These are phyloP conservation scores for Tarsius wallacei DNA, from an alignment of 2,797 vertebrate genomes.

Conservation along the genomic window DNA sequence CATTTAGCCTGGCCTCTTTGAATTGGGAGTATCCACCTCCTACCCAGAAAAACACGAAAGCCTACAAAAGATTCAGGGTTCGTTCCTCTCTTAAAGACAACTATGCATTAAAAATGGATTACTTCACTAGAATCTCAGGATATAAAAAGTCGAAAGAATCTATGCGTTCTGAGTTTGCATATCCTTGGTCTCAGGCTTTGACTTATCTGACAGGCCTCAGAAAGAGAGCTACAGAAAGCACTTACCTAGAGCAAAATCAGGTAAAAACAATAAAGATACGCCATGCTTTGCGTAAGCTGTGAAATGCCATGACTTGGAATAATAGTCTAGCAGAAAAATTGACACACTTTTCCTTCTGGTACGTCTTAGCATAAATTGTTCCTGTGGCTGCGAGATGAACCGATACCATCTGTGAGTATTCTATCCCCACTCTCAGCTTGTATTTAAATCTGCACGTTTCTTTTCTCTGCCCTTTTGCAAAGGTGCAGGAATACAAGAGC, in stretches of 20 bases:
- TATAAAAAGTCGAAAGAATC: background rate
- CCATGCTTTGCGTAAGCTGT: slow-evolving; percentile 15
- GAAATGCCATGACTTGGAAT: background rate
- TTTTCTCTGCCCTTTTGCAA: slow-evolving; percentile 31
- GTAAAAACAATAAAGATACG: background rate
- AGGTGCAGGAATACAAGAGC: background rate
- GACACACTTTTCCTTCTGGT: slow-evolving; percentile 31
- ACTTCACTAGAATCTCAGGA: background rate
- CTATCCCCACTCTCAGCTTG: background rate
- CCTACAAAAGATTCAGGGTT: background rate
- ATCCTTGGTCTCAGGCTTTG: background rate
- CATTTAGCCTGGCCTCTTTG: background rate
- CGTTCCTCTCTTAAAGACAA: background rate
- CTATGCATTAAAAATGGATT: background rate
- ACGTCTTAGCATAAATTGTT: slow-evolving; percentile 66
- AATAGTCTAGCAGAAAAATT: slow-evolving; percentile 42
- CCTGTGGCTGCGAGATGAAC: slow-evolving; percentile 35
- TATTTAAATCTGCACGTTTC: slow-evolving; percentile 34
- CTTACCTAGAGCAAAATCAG: background rate
- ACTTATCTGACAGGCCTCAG: background rate
- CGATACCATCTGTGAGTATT: background rate
- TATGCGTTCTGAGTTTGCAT: background rate
- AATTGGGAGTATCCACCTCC: background rate
- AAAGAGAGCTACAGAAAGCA: background rate
- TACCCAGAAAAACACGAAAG: background rate